Conservation (phyloP, 2,888 invertebrate genomes). For the Macrosoma leucophasiata region DNA sequence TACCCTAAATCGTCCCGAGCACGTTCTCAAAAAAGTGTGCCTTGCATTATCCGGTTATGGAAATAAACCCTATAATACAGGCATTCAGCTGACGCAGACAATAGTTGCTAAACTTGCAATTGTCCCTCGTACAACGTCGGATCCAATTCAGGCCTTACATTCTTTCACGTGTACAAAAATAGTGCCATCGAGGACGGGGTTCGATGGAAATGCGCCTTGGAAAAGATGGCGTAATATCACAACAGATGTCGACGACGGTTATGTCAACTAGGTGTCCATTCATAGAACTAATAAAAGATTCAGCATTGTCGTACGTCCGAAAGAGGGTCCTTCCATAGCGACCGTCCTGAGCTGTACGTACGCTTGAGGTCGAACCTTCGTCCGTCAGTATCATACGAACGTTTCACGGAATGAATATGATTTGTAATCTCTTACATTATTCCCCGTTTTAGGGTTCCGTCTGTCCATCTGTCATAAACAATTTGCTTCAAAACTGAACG, state of each 20-base stretch:
- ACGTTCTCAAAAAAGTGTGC: conserved; percentile 2
- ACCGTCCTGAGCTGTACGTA: conserved; percentile 40
- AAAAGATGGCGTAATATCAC: conserved; percentile 67
- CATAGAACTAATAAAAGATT: conserved; percentile 74
- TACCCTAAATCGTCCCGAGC: background rate
- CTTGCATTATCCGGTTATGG: conserved; percentile 20
- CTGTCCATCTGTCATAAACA: too few relatives aligned
- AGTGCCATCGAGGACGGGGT: conserved; percentile 44
- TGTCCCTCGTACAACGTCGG: conserved; percentile 34
- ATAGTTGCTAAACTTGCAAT: too few relatives aligned
- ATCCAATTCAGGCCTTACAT: conserved; percentile 49
- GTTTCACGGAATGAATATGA: conserved; percentile 46
- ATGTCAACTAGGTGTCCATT: conserved; percentile 71
- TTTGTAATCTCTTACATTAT: conserved; percentile 32
- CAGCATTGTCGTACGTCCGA: conserved; percentile 65
- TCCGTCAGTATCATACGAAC: conserved; percentile 51
- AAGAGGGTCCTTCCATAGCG: conserved; percentile 56
- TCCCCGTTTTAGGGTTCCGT: too few relatives aligned
- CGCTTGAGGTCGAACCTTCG: conserved; percentile 46
- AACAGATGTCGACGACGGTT: conserved; percentile 72
- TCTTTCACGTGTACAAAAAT: conserved; percentile 61
- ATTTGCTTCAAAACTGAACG: too few relatives aligned
- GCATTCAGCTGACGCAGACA: conserved; percentile 29
- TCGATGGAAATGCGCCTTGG: conserved; percentile 46
- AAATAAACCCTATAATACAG: conserved; percentile 23